Base-by-base conservation (phyloP, 2,888 invertebrate genomes). In the Lacanobia wlatinum region DNA sequence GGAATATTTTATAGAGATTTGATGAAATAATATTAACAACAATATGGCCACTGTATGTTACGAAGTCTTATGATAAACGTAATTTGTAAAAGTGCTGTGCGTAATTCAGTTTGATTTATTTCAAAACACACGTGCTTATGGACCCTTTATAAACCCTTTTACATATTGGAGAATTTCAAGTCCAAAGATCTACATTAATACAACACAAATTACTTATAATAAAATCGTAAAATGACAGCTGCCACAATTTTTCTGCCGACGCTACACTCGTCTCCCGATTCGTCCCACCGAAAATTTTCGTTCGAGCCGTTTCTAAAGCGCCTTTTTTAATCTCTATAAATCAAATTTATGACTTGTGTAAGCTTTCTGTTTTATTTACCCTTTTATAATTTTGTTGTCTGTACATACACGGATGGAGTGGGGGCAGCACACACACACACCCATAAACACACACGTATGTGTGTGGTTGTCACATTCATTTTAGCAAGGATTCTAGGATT, bases 281-380 rank as follows among this genome's bases (percentile, higher is more conserved):
- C 96, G 94, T 95, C 95, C 95, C 94, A 94, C 94, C 95, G 94
- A 95, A 95, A 95, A 95, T 95, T 94, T 95, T 94, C 95, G 95
- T 95, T 95, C 94, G 94, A 95, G 95, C 95, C 93, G 93, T 94
- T 94, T 94, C 95, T 94, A 95, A 95, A 95, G 95, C 96, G 95
- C 95, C 96, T 96, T 96, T 96, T 96, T 96, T 96, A 96, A 96
- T 96, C 96, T 96, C 96, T 94, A 96, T 96, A 96, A 96, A 96
- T 96, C 96, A 96, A 95, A 96, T 96, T 96, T 96, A 96, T 96
- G 96, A 96, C 94, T 96, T 96, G 96, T 96, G 95, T 96, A 96
- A 96, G 96, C 96, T 96, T 95, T 95, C 95, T 96, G 96, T 96
- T 96, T 95, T 96, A 96, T 96, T 96, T 96, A 96, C 96, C 96